Evolutionary conservation across 2,113 vertebrate genomes (phyloP), one percentile per base, ranked within the genome.

Genomic region (Bagarius yarrelli): DNA sequence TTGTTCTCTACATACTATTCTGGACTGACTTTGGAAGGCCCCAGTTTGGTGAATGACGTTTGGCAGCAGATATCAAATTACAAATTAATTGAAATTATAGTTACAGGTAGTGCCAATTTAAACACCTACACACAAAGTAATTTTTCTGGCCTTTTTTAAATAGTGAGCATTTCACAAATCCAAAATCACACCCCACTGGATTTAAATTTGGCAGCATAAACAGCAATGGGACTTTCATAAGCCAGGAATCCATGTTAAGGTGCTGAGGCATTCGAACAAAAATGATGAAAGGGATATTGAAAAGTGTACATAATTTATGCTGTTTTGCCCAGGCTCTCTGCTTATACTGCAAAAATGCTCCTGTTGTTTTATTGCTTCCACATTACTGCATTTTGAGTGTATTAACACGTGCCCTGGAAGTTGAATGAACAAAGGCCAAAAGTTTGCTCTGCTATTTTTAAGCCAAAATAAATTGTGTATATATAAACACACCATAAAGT

Each of bases 291-390:
- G 77, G 34, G 80, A 81, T 86, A 81, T 85, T 84, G 78, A 81
- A 84, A 81, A 85, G 50, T n/a, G 64, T 80, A 70, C 80, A 86
- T 88, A 87, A 86, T 83, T 83, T 76, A 85, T 83, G 52, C 36
- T 5, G 21, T 55, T 47, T 63, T 61, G 44, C 25, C 67, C 76
- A 0, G 8, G 64, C 47, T 79, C 59, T 11, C 50, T 79, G 76
- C 82, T 79, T 79, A 82, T 70, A 14, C 81, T 64, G 81, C 81
- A 82, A 70, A 77, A 82, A 69, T 59, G n/a, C 73, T 60, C 21
- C 52, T 64, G 30, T 57, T 44, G 44, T 71, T 71, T 76, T 71
- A 79, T 80, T 70, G 69, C 70, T 52, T 80, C 77, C 55, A 74
- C 73, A 76, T 72, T 72, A 79, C 52, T 44, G 66, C 40, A 81